Conservation (phyloP, 2,888 invertebrate genomes). For the Unio pictorum region DNA sequence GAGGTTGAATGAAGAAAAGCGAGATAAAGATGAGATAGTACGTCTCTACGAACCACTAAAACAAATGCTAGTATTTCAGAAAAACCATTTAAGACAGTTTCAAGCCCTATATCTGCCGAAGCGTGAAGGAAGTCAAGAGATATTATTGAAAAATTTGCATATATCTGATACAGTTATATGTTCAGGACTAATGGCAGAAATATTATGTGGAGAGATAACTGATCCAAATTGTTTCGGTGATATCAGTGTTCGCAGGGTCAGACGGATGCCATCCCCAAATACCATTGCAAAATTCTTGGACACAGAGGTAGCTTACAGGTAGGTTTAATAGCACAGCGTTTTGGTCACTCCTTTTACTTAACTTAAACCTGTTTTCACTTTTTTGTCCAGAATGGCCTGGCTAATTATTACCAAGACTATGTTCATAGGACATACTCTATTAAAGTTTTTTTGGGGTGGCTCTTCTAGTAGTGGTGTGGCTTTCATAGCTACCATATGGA, state of each 20-base stretch:
- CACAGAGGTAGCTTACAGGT: conserved; percentile 48
- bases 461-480: too few relatives aligned
- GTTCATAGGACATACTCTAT: too few relatives aligned
- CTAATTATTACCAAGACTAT: too few relatives aligned
- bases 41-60: conserved; percentile 39
- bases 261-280: conserved; percentile 17
- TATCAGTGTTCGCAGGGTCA: conserved; percentile 23
- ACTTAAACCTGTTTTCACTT: too few relatives aligned
- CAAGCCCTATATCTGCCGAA: conserved; percentile 15
- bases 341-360: too few relatives aligned
- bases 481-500: too few relatives aligned
- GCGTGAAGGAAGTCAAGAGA: conserved; percentile 6
- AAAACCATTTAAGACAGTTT: conserved; percentile 16
- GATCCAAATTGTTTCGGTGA: conserved; percentile 1
- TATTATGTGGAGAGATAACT: conserved; percentile 11
- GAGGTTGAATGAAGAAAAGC: conserved; percentile 29
- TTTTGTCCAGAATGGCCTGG: too few relatives aligned
- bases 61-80: conserved; percentile 27
- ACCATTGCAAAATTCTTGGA: conserved; percentile 33
- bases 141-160: conserved; percentile 5
- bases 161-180: conserved; percentile 11
- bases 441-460: too few relatives aligned
- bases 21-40: conserved; percentile 24
- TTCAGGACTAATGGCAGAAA: conserved; percentile 15
- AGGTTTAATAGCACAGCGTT: neutral